Evolutionary conservation across 37 sponge, comb jelly and placozoan species (phyloP), one percentile per base, ranked within the genome.

Genomic region (Halisarca cf. caerulea): DNA sequence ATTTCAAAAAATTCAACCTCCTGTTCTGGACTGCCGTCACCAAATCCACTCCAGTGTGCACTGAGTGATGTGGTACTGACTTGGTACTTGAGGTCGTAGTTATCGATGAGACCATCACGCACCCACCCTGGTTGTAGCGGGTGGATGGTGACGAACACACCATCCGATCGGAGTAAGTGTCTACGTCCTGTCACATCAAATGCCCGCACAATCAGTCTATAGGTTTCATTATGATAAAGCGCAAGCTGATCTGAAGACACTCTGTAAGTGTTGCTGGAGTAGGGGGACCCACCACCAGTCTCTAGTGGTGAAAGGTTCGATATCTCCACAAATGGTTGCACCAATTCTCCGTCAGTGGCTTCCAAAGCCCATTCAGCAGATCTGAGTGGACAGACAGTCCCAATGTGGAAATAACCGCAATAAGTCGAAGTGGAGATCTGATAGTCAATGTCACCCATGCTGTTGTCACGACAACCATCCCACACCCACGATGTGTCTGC

Each of bases 51-150:
- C 92, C 93, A 94, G 36, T 85, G 80, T 21, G 87, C 90, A 8
- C 78, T 70, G 17, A 96, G 84, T 3, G 62, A 55, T 20, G 78
- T 47, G 3, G 71, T 37, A 20, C 92, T 80, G 34, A 83, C 88
- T 69, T 96, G 97, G 60, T 85, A 93, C 78, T 91, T 87, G 59
- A 96, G 53, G 45, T 96, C 94, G n/a, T 84, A 66, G 18, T 61
- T 83, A 0, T 58, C 47, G 0, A 88, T 53, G 32, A 88, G 75
- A 51, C 96, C 96, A 62, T 96, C 97, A 40, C 53, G 23, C 2
- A 96, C 94, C 4, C 53, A 25, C 28, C 90, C 91, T 2, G 87
- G 92, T 28, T 32, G 24, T 7, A 93, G 86, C 28, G 78, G 87
- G 21, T 32, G 38, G 32, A 75, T 88, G 14, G 91, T 88, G 23